These are phyloP conservation scores for Ypsolopha scabrella DNA, from an alignment of 2,888 invertebrate genomes.

Conservation along the genomic window DNA sequence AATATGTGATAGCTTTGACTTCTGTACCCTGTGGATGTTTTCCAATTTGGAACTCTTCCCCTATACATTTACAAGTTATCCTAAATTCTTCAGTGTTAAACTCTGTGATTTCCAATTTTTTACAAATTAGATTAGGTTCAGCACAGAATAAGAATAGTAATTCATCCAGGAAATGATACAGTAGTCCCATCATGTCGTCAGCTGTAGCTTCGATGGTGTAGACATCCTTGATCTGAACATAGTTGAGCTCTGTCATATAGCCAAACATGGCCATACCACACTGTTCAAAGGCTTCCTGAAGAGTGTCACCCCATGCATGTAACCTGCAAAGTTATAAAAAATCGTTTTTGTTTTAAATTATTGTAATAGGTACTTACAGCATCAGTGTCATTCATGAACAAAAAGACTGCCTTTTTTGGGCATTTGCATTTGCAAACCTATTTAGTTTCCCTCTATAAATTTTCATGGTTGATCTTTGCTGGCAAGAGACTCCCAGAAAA, in stretches of 20 bases:
- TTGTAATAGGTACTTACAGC: no score
- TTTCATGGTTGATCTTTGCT: no score
- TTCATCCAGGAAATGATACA: conserved; percentile 96
- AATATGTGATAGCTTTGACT: conserved; percentile 99
- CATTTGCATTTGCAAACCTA: no score
- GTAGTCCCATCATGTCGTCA: conserved; percentile 87
- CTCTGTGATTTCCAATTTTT: conserved; percentile 88
- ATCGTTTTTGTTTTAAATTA: background rate
- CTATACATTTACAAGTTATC: conserved; percentile 85
- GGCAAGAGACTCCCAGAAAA: no score
- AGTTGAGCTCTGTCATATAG: conserved; percentile 94
- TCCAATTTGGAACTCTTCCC: conserved; percentile 93
- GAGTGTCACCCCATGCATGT: conserved; percentile 91
- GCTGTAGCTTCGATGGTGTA: conserved; percentile 89
- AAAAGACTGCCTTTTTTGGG: no score
- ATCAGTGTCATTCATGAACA: no score
- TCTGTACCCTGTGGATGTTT: conserved; percentile 98
- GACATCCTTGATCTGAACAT: conserved; percentile 83
- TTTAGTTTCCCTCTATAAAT: no score
- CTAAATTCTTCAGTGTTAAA: conserved; percentile 86
- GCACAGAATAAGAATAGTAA: conserved; percentile 92
- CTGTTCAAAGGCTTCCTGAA: conserved; percentile 94
- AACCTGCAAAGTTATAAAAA: conserved; percentile 65
- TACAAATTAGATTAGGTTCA: conserved; percentile 90
- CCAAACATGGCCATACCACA: conserved; percentile 97